Conservation (phyloP, 2,888 invertebrate genomes). For the Hipparchia semele region DNA sequence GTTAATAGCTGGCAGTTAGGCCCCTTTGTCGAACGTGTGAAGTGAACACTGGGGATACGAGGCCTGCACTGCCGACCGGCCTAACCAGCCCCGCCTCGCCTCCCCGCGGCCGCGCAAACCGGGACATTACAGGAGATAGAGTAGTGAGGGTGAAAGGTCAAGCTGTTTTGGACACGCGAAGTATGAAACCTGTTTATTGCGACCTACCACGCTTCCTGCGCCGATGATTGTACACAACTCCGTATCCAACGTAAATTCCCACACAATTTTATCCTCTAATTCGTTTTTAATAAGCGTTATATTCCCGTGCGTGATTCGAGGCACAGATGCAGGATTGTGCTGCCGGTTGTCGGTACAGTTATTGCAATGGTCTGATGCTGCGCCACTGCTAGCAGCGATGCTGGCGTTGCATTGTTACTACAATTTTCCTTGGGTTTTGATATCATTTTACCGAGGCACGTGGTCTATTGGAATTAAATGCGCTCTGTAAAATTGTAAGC, state of each 20-base stretch:
- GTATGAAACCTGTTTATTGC: constrained; percentile 52
- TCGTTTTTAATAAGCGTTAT: constrained; percentile 22
- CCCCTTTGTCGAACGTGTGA: constrained; percentile 80
- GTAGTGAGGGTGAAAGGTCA: constrained; percentile 45
- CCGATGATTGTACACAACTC: constrained; percentile 36
- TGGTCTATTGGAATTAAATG: constrained; percentile 31
- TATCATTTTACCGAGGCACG: constrained; percentile 31
- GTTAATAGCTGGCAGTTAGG: constrained; percentile 82
- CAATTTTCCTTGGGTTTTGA: constrained; percentile 38
- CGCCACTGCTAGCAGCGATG: constrained; percentile 31
- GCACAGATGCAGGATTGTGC: constrained; percentile 3
- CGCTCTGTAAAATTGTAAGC: constrained; percentile 16
- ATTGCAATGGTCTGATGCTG: constrained; percentile 40
- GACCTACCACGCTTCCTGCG: constrained; percentile 53
- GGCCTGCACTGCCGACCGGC: constrained; percentile 50
- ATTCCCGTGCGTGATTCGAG: constrained; percentile 11
- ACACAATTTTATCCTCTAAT: constrained; percentile 33
- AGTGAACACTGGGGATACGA: constrained; percentile 73
- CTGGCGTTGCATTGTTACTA: constrained; percentile 33
- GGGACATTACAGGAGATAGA: constrained; percentile 25
- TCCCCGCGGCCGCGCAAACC: constrained; percentile 35
- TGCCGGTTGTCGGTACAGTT: constrained; percentile 40
- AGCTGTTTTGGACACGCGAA: constrained; percentile 49
- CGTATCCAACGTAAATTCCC: constrained; percentile 25
- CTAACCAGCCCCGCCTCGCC: constrained; percentile 40